Evolutionary conservation across 2,797 vertebrate genomes (phyloP).

Genomic region (Leptodactylus fallax): DNA sequence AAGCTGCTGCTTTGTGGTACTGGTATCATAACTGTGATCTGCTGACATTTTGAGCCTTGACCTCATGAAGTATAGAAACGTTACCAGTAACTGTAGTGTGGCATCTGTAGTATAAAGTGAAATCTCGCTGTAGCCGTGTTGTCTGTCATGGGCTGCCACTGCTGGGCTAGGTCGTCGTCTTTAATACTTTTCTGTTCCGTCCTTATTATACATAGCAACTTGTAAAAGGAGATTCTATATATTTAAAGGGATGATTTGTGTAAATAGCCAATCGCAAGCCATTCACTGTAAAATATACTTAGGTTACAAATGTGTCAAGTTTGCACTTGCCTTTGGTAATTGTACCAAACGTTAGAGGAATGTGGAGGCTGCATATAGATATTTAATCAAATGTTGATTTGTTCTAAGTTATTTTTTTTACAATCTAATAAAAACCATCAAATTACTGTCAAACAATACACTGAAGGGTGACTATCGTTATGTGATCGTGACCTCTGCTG

Average conservation of each 20-base stretch:
- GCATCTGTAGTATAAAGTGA: background rate
- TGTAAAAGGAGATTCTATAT: background rate
- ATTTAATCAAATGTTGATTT: conserved; percentile 27
- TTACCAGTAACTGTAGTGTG: background rate
- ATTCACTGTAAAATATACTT: background rate
- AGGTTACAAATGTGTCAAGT: background rate
- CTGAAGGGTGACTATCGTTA: background rate
- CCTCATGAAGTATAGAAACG: too few species aligned
- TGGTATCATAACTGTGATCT: background rate
- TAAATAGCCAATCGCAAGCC: background rate
- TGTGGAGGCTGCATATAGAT: background rate
- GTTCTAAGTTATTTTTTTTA: conserved; percentile 1
- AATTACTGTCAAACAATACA: background rate
- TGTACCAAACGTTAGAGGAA: background rate
- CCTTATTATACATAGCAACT: background rate
- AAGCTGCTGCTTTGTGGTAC: background rate
- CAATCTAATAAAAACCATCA: background rate
- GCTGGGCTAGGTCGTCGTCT: background rate
- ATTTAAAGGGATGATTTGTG: conserved; percentile 29
- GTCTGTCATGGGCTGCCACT: conserved; percentile 17
- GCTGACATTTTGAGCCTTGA: background rate
- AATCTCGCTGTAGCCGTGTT: background rate
- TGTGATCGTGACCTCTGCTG: conserved; percentile 38
- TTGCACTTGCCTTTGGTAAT: background rate
- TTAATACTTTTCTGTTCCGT: conserved; percentile 48